A percentile compares a stretch with the other conserved stretches of the same genome.
phyloP scores from a whole-genome alignment of 2,113 vertebrate genomes.

The Tinamus guttatus region DNA sequence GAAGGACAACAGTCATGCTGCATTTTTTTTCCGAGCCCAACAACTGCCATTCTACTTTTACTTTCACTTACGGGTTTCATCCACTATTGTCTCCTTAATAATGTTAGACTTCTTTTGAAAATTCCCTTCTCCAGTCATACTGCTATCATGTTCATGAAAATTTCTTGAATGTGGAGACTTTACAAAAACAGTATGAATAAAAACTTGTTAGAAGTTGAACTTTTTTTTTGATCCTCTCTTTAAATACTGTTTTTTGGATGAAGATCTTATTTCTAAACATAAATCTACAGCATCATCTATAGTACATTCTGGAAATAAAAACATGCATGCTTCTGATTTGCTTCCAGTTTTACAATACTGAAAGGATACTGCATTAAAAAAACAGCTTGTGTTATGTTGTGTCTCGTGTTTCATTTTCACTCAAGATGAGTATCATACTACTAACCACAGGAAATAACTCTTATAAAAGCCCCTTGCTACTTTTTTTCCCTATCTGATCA shows the following conservation, averaged over 20 bases:
- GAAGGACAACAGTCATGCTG: not conserved
- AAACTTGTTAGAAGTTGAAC: not conserved
- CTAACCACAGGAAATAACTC: not conserved
- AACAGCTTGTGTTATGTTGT: not conserved
- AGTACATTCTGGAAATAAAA: not conserved
- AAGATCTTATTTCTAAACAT: not conserved
- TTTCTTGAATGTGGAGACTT: conserved; percentile 50
- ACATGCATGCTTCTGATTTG: not conserved
- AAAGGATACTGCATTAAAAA: not conserved
- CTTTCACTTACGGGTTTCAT: conserved; percentile 33
- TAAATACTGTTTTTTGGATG: not conserved
- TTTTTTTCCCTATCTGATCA: not conserved
- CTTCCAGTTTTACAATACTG: not conserved
- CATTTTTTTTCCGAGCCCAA: not conserved
- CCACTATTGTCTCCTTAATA: not conserved
- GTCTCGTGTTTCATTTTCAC: not conserved
- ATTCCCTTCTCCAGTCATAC: not conserved
- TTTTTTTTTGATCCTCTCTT: not conserved
- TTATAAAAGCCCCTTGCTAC: not conserved
- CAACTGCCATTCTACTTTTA: not conserved
- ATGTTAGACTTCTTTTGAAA: not conserved
- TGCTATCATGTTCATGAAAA: not conserved
- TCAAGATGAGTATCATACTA: not conserved
- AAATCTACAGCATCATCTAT: not conserved
- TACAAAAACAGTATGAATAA: not conserved